Evolutionary conservation across 2,797 vertebrate genomes (phyloP).

Genomic region (Spondyliosoma cantharus): DNA sequence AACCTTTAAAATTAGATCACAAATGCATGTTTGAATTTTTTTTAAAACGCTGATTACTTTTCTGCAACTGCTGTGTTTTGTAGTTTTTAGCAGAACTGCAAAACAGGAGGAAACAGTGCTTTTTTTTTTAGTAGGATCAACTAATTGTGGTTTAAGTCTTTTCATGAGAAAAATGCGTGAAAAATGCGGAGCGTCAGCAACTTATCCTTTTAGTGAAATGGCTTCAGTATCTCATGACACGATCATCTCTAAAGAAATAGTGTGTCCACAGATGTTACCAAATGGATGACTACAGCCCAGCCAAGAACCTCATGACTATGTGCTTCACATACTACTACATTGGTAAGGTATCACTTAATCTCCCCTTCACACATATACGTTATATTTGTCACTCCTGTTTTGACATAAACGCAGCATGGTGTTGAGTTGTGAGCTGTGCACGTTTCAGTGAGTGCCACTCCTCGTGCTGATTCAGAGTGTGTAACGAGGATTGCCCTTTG

Average conservation of each 20-base stretch:
- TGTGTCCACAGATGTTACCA: conserved; percentile 90
- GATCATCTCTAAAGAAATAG: not conserved
- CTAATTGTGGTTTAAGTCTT: not conserved
- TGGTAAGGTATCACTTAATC: conserved; percentile 82
- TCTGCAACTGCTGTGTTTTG: too few species aligned
- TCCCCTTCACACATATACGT: not conserved
- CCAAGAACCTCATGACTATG: conserved; percentile 99
- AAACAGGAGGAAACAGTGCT: not conserved
- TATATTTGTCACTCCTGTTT: not conserved
- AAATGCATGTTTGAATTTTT: not conserved
- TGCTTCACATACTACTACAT: conserved; percentile 97
- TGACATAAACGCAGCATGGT: not conserved
- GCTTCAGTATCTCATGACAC: not conserved
- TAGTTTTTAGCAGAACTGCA: not conserved
- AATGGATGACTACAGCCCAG: conserved; percentile 97
- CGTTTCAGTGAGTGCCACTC: not conserved
- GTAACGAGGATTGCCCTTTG: conserved; percentile 25
- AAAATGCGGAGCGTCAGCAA: not conserved
- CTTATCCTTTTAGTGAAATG: not conserved
- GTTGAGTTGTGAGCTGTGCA: not conserved
- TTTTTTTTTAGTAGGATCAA: not conserved
- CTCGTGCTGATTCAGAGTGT: conserved; percentile 40
- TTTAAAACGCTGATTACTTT: not conserved
- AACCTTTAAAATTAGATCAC: not conserved
- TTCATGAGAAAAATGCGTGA: conserved; percentile 1